Percentiles rank a stretch among this genome's conserved stretches.
phyloP scores from a whole-genome alignment of 2,888 invertebrate species.

The Rambutsinella grinnellia region DNA sequence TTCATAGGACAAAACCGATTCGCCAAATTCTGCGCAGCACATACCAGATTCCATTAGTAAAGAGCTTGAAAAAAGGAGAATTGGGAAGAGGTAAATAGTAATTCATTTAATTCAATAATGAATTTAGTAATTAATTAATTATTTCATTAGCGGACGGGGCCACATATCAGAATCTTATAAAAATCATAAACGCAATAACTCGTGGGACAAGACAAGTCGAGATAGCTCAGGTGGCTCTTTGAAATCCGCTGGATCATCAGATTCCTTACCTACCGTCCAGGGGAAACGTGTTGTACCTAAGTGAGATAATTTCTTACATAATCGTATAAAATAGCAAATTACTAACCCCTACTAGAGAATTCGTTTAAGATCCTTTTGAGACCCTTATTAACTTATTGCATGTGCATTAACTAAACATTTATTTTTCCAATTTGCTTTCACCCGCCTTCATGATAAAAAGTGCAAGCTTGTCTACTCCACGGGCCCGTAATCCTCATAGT shows the following conservation, averaged over 20 bases:
- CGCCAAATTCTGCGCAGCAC: slow-evolving; percentile 69
- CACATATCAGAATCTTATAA: slow-evolving; percentile 61
- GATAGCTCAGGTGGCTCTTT: slow-evolving; percentile 65
- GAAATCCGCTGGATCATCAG: slow-evolving; percentile 64
- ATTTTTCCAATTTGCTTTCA: not conserved
- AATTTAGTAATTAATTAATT: too few relatives aligned
- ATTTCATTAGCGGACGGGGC: slow-evolving; percentile 46
- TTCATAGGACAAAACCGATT: slow-evolving; percentile 63
- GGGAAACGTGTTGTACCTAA: slow-evolving; percentile 65
- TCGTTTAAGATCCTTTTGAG: not conserved
- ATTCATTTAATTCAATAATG: too few relatives aligned
- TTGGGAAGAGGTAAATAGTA: slow-evolving; percentile 74
- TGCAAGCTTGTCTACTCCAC: slow-evolving; percentile 45
- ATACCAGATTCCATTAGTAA: slow-evolving; percentile 78
- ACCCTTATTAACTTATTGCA: slow-evolving; percentile 10
- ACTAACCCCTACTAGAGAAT: not conserved
- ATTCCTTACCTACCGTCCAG: slow-evolving; percentile 64
- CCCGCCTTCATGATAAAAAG: slow-evolving; percentile 10
- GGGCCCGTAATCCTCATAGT: slow-evolving; percentile 39
- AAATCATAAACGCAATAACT: slow-evolving; percentile 63
- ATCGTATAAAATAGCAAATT: too few relatives aligned
- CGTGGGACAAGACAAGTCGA: slow-evolving; percentile 65
- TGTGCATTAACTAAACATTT: slow-evolving; percentile 2
- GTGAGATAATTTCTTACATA: too few relatives aligned
- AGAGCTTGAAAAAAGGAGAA: slow-evolving; percentile 76